phyloP scores from a whole-genome alignment of 1,140 invertebrate genomes.

The Agrypnia vestita region DNA sequence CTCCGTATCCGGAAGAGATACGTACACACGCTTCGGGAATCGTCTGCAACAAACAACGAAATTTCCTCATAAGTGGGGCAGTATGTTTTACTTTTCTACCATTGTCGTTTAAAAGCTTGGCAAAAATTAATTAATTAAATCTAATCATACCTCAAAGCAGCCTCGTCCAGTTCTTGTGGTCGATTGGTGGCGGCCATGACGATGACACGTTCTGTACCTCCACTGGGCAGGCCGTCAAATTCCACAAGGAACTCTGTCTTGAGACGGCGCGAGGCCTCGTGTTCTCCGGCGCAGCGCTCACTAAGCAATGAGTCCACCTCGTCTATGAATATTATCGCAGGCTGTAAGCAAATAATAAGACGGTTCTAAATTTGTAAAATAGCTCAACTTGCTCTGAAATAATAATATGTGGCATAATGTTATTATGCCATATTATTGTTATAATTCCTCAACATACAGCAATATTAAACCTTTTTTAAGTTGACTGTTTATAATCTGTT shows the following conservation, averaged over 20 bases:
- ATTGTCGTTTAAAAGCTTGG: constrained; percentile 1
- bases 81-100: no score
- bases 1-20: constrained; percentile 87
- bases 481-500: no score
- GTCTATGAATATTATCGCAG: constrained; percentile 97
- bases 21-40: constrained; percentile 96
- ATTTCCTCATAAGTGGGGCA: no score
- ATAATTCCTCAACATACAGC: background rate
- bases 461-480: no score
- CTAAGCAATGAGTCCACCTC: constrained; percentile 97
- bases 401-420: no score
- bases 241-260: constrained; percentile 99
- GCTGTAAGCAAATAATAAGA: constrained; percentile 68
- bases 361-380: no score
- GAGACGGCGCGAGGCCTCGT: constrained; percentile 95
- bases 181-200: constrained; percentile 98
- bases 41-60: constrained; percentile 78
- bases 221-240: constrained; percentile 90
- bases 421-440: no score
- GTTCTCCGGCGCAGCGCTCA: constrained; percentile 92
- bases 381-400: no score
- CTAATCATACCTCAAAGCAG: constrained; percentile 75
- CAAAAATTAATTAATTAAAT: no score
- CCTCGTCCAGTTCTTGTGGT: constrained; percentile 96
- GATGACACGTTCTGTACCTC: constrained; percentile 90